These are phyloP conservation scores for Rhogogaster chlorosoma DNA, from an alignment of 2,888 invertebrate species.

Conservation along the genomic window DNA sequence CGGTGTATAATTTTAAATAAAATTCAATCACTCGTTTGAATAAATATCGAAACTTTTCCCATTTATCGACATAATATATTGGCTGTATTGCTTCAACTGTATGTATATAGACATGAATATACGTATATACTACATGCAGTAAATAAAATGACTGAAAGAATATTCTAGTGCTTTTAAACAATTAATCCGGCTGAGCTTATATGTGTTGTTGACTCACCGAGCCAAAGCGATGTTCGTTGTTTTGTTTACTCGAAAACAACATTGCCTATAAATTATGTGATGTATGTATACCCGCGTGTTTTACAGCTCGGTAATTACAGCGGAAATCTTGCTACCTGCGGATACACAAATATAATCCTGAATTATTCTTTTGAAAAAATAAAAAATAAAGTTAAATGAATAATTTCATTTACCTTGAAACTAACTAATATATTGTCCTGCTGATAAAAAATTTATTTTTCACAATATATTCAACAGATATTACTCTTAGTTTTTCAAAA, in stretches of 20 bases:
- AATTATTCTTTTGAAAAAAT: background rate
- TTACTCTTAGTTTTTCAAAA: background rate
- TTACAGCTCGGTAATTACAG: constrained; percentile 35
- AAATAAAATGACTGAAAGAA: constrained; percentile 27
- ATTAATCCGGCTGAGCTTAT: constrained; percentile 23
- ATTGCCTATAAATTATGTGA: constrained; percentile 38
- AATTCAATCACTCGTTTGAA: constrained; percentile 19
- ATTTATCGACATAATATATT: background rate
- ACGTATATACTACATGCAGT: background rate
- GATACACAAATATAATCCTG: background rate
- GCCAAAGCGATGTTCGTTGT: constrained; percentile 36
- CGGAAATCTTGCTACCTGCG: constrained; percentile 1
- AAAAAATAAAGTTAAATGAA: background rate
- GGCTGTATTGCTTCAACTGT: background rate
- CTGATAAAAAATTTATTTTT: background rate
- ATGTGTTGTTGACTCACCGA: background rate
- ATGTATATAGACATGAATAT: background rate
- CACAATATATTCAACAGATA: background rate
- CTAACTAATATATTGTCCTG: background rate
- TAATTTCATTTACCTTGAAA: background rate
- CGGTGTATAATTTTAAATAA: background rate
- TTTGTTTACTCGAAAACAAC: constrained; percentile 32
- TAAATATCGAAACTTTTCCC: background rate
- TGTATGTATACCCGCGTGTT: constrained; percentile 28
- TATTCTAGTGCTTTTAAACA: constrained; percentile 31